phyloP scores from a whole-genome alignment of 2,113 vertebrate genomes.

The Megaptera novaeangliae region DNA sequence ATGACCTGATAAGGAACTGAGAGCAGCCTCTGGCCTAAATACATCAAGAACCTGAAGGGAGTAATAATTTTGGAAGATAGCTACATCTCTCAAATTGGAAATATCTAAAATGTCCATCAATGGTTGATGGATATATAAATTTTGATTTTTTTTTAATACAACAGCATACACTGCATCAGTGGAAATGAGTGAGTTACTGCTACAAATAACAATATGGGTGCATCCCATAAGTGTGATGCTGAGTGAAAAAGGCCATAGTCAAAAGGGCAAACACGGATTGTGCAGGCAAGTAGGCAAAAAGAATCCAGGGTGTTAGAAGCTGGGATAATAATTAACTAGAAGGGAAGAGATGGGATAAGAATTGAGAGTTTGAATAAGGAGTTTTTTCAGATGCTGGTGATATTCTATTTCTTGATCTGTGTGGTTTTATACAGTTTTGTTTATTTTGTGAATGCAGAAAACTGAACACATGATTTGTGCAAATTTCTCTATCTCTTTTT shows the following conservation, averaged over 20 bases:
- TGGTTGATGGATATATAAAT: not conserved
- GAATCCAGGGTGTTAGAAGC: not conserved
- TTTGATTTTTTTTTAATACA: not conserved
- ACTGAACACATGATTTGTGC: not conserved
- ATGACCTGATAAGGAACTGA: fast-evolving
- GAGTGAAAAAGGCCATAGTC: not conserved
- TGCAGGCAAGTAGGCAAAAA: no score
- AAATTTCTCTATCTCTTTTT: not conserved
- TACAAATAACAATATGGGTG: no score
- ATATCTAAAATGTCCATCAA: not conserved
- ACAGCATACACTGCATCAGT: not conserved
- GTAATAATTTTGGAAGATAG: not conserved
- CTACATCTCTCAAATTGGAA: not conserved
- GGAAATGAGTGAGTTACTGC: not conserved
- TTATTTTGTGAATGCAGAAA: not conserved
- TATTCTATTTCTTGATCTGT: not conserved
- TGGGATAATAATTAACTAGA: not conserved
- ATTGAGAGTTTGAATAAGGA: not conserved
- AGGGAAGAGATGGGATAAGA: not conserved
- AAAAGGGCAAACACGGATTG: not conserved
- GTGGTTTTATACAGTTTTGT: not conserved
- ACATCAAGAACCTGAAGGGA: not conserved
- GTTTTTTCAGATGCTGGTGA: not conserved
- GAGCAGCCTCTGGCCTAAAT: not conserved
- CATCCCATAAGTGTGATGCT: not conserved